Base-by-base conservation (phyloP, 1,140 invertebrate genomes). In the Lordiphosa mommai region DNA sequence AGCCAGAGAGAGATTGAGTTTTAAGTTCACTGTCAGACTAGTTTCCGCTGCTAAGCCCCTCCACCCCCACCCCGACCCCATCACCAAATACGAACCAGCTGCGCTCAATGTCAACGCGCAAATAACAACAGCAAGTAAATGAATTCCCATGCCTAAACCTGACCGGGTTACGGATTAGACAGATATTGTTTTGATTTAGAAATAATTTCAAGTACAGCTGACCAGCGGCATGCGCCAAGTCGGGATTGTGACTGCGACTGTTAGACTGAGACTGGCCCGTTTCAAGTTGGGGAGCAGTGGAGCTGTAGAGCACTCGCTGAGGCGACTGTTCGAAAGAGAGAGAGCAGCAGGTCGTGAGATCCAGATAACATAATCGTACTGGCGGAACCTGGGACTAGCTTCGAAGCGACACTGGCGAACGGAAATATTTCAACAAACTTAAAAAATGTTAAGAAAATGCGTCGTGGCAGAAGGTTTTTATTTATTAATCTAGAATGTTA, bases 81-180 rank as follows among this genome's bases (percentile, higher is more conserved):
- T 27, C 6, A 23, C n/a, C 34, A 8, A 29, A 44, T 47, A 63
- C 55, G 58, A 53, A 82, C 77, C 76, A 52, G 56, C 33, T 41
- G 37, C 56, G 32, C 55, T 51, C 65, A 84, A 61, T 68, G 72
- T 51, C 72, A 77, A 41, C 44, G 49, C 61, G 37, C 43, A 57
- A 48, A 53, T 55, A 64, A 43, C 67, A 53, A 47, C 59, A 61
- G 36, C 41, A 20, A 47, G 33, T 47, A 37, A 56, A 50, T 72
- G 20, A 71, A 47, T 61, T 80, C 49, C 52, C 70, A 80, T 77
- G 46, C 23, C 6, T 27, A 27, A 6, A 6, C 23, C 27, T 61
- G 40, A 27, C 32, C 53, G 61, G 44, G 43, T 27, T 27, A 27
- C 63, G 52, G 61, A 67, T 66, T 64, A 52, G 58, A 44, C 38